These are phyloP conservation scores for Tauraco erythrolophus DNA, from an alignment of 2,113 vertebrate genomes.

Conservation along the genomic window DNA sequence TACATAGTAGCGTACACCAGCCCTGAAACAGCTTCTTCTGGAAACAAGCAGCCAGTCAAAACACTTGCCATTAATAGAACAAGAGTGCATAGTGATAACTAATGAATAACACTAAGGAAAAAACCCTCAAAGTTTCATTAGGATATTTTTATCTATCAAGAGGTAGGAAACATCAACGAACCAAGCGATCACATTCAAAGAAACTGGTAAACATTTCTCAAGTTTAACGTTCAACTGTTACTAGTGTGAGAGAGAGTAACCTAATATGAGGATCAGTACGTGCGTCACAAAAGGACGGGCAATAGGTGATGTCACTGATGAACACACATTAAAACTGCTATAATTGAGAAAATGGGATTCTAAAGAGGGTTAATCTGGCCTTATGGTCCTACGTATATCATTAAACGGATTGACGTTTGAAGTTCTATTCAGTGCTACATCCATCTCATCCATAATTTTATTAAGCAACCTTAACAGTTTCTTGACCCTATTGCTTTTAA, in stretches of 20 bases:
- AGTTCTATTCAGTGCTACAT: not conserved
- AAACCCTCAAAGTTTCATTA: rapidly evolving
- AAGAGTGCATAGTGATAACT: constrained; percentile 91
- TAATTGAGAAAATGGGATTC: not conserved
- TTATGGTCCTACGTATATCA: not conserved
- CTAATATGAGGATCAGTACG: not conserved
- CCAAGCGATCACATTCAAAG: not conserved
- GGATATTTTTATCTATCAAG: not conserved
- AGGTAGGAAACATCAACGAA: not conserved
- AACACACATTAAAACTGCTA: not conserved
- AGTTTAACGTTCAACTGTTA: not conserved
- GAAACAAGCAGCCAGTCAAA: constrained; percentile 96
- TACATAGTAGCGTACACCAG: constrained; percentile 94
- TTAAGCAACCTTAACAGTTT: not conserved
- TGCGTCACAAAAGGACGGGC: not conserved
- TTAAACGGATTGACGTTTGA: not conserved
- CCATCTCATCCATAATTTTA: not conserved
- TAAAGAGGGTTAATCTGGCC: not conserved
- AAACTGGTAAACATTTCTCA: not conserved
- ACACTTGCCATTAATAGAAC: constrained; percentile 90
- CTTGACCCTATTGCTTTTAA: not conserved
- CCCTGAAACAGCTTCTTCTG: constrained; percentile 94
- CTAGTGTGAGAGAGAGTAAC: not conserved
- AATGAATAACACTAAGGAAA: constrained; percentile 66
- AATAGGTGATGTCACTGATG: not conserved